phyloP scores from a whole-genome alignment of 2,113 vertebrate species.

The Corynorhinus townsendii region DNA sequence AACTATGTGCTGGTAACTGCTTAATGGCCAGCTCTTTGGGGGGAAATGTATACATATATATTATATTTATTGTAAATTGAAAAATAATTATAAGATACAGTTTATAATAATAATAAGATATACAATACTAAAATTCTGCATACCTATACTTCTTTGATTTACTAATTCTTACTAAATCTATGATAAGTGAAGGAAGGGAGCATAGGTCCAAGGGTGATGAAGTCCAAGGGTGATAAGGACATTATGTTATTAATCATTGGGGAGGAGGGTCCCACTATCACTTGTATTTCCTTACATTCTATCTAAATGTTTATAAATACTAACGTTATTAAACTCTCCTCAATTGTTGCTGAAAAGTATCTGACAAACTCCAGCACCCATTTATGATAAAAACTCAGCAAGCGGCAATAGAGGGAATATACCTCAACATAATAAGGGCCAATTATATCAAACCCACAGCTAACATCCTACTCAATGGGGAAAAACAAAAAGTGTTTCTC shows the following conservation, averaged over 20 bases:
- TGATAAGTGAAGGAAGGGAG: neutral
- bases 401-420: neutral
- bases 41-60: neutral
- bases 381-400: neutral
- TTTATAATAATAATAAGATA: neutral
- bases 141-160: neutral
- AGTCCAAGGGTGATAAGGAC: neutral
- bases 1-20: neutral
- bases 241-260: neutral
- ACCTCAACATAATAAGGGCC: neutral
- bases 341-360: neutral
- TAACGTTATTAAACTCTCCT: neutral
- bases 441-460: neutral
- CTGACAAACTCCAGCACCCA: neutral
- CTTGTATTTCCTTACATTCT: neutral
- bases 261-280: neutral
- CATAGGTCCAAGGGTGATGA: neutral
- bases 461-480: neutral
- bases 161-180: neutral
- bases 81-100: neutral
- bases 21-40: neutral
- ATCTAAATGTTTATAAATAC: neutral
- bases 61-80: neutral
- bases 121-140: neutral
- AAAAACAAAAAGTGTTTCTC: neutral